phyloP scores from a whole-genome alignment of 2,113 vertebrate species.

The Willisornis vidua region DNA sequence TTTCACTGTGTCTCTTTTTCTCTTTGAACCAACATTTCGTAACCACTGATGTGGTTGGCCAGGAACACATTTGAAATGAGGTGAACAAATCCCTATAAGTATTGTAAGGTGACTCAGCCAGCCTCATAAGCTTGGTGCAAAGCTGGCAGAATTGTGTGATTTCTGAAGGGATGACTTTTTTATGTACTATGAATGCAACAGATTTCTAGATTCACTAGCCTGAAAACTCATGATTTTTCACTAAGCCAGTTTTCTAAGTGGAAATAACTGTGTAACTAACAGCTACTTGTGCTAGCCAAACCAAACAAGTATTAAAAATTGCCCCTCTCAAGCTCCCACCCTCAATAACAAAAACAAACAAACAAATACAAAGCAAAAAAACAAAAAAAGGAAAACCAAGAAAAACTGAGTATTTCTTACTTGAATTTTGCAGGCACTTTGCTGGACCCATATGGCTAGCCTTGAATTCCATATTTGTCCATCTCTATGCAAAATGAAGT shows the following conservation, averaged over 20 bases:
- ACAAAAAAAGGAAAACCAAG: not conserved
- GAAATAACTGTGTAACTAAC: not conserved
- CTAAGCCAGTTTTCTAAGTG: not conserved
- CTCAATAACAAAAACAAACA: not conserved
- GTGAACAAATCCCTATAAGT: accelerated
- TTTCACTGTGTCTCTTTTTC: not conserved
- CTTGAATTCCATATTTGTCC: not conserved
- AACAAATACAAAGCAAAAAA: not conserved
- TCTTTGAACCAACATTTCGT: not conserved
- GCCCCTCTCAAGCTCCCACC: not conserved
- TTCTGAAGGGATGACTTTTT: not conserved
- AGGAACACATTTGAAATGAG: not conserved
- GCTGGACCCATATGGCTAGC: not conserved
- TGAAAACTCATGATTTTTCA: not conserved
- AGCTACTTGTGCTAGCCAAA: not conserved
- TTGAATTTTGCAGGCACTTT: not conserved
- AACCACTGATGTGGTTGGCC: not conserved
- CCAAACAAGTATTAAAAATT: not conserved
- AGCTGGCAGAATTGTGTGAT: not conserved
- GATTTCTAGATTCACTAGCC: not conserved
- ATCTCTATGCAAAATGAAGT: not conserved
- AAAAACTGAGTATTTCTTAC: not conserved
- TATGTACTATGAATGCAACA: not conserved
- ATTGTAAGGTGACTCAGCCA: not conserved
- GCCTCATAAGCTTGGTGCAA: not conserved